phyloP scores from a whole-genome alignment of 2,113 vertebrate genomes.

The Pelusios castaneus region DNA sequence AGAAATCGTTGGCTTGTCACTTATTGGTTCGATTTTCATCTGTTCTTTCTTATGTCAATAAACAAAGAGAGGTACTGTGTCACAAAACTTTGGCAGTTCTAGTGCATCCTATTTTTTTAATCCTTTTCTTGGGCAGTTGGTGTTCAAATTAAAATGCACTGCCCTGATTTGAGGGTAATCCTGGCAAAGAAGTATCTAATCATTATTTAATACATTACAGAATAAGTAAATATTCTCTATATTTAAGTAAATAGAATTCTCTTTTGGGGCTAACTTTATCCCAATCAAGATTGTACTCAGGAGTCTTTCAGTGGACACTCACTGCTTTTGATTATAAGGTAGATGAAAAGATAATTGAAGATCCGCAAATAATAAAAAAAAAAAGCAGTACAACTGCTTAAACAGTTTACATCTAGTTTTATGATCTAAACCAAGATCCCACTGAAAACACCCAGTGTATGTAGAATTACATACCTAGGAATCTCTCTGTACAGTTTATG shows the following conservation, averaged over 20 bases:
- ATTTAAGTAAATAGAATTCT: no score
- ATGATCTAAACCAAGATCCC: background rate
- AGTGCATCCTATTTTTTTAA: background rate
- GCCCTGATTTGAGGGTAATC: background rate
- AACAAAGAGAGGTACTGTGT: background rate
- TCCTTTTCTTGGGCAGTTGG: background rate
- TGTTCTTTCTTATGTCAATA: background rate
- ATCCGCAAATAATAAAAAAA: background rate
- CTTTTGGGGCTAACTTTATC: background rate
- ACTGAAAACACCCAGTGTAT: background rate
- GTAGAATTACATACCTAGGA: background rate
- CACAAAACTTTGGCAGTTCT: background rate
- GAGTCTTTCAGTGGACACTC: background rate
- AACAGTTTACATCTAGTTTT: background rate
- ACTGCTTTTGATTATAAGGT: background rate
- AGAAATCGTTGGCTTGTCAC: background rate
- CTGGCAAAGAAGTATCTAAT: background rate
- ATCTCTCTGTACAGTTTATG: no score
- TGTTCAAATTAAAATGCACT: background rate
- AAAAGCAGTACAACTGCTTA: background rate
- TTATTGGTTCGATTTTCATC: background rate
- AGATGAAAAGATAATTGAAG: background rate
- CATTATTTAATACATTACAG: background rate
- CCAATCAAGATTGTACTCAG: background rate
- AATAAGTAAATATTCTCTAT: background rate